Percentiles rank a stretch among this genome's conserved stretches.
phyloP scores from a whole-genome alignment of 2,113 vertebrate species.

The Oncorhynchus mykiss region DNA sequence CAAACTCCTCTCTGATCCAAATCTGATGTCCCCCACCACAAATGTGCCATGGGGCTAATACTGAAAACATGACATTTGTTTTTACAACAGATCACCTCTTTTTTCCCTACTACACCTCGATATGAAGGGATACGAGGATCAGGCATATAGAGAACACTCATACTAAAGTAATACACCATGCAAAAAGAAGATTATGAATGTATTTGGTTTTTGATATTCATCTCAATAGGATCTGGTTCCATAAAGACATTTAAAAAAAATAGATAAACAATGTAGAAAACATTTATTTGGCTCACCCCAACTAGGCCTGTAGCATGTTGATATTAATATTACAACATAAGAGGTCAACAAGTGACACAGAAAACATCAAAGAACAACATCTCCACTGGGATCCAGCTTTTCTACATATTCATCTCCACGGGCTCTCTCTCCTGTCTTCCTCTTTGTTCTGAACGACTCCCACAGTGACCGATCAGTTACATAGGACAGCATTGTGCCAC shows the following conservation, averaged over 20 bases:
- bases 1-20: slow-evolving; percentile 23
- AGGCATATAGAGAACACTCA: slow-evolving; percentile 23
- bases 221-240: background rate
- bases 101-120: slow-evolving; percentile 24
- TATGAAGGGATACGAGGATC: background rate
- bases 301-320: background rate
- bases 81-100: slow-evolving; percentile 43
- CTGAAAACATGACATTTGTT: slow-evolving; percentile 47
- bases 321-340: background rate
- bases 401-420: background rate
- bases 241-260: too few relatives aligned
- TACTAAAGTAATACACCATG: slow-evolving; percentile 4
- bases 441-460: background rate
- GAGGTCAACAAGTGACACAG: background rate
- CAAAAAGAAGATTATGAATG: background rate
- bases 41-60: slow-evolving; percentile 28
- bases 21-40: slow-evolving; percentile 34
- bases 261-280: too few relatives aligned
- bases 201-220: background rate
- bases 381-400: background rate
- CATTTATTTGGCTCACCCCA: background rate
- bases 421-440: background rate
- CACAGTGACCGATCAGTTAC: background rate
- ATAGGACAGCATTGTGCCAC: background rate
- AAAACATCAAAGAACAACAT: background rate